These are phyloP conservation scores for Drosophila ananassae DNA, from an alignment of 1,140 invertebrate genomes.

Conservation along the genomic window DNA sequence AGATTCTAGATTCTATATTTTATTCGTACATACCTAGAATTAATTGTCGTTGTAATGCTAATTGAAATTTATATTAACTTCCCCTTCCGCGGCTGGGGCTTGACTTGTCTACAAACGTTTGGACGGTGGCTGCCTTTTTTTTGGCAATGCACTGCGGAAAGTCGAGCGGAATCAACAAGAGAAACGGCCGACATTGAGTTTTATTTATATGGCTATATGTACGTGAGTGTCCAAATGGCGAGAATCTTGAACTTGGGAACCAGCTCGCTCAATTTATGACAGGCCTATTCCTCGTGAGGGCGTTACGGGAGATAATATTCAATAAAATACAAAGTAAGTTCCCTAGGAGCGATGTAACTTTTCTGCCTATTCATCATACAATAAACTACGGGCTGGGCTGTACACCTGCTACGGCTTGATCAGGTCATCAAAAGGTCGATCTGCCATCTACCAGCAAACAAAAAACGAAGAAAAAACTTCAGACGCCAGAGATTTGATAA, in stretches of 20 bases:
- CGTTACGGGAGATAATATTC: conserved; percentile 1
- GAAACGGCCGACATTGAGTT: conserved; percentile 66
- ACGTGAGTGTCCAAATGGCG: conserved; percentile 20
- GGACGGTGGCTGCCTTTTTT: conserved; percentile 43
- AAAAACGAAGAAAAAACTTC: conserved; percentile 17
- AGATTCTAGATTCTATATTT: conserved; percentile 23
- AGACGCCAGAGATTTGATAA: conserved; percentile 30
- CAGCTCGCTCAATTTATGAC: conserved; percentile 36
- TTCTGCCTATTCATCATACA: conserved; percentile 10
- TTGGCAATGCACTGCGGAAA: conserved; percentile 72
- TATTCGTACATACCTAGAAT: conserved; percentile 31
- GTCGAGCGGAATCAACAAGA: conserved; percentile 55
- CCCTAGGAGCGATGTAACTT: conserved; percentile 10
- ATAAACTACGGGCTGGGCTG: not conserved
- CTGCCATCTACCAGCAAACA: conserved; percentile 21
- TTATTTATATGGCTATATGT: conserved; percentile 70
- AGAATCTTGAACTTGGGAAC: conserved; percentile 45
- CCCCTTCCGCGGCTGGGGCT: conserved; percentile 25
- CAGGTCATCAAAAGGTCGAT: conserved; percentile 30
- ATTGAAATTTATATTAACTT: conserved; percentile 39
- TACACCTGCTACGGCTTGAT: conserved; percentile 23
- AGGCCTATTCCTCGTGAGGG: conserved; percentile 11
- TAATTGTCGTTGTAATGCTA: conserved; percentile 37
- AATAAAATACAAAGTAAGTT: not conserved
- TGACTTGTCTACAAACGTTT: conserved; percentile 37